These are phyloP conservation scores for Harmothoe impar DNA, from an alignment of 2,888 invertebrate species.

Conservation along the genomic window DNA sequence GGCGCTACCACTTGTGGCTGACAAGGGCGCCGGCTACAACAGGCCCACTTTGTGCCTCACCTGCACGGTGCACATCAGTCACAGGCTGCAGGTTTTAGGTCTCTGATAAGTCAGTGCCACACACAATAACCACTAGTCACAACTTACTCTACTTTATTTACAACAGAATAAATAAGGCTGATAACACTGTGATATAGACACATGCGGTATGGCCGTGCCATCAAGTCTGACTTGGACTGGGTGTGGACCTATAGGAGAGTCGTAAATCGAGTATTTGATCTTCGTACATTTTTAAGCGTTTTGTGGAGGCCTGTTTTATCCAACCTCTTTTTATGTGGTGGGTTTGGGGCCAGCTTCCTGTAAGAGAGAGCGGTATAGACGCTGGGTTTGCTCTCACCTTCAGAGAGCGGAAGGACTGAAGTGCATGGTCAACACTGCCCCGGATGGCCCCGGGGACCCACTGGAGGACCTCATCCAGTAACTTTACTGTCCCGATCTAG, in stretches of 20 bases:
- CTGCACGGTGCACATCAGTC: neutral
- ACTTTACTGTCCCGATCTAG: neutral
- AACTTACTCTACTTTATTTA: neutral
- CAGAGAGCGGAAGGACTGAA: slow-evolving; percentile 27
- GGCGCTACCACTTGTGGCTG: neutral
- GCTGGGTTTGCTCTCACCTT: slow-evolving; percentile 34
- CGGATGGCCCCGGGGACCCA: neutral
- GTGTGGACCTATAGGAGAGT: neutral
- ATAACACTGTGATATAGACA: neutral
- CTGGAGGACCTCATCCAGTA: slow-evolving; percentile 17
- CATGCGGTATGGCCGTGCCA: neutral
- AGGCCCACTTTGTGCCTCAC: slow-evolving; percentile 36
- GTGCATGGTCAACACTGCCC: slow-evolving; percentile 48
- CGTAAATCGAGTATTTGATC: neutral
- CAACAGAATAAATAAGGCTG: neutral
- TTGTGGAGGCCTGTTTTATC: neutral
- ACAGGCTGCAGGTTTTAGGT: neutral
- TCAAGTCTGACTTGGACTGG: neutral
- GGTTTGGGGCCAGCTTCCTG: neutral
- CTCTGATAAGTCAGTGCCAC: neutral
- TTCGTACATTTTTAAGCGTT: neutral
- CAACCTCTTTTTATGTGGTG: neutral
- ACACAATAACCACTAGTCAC: neutral
- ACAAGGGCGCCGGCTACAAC: neutral
- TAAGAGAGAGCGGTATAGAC: neutral